phyloP scores from a whole-genome alignment of 2,888 invertebrate species.

The Caenorhabditis japonica region DNA sequence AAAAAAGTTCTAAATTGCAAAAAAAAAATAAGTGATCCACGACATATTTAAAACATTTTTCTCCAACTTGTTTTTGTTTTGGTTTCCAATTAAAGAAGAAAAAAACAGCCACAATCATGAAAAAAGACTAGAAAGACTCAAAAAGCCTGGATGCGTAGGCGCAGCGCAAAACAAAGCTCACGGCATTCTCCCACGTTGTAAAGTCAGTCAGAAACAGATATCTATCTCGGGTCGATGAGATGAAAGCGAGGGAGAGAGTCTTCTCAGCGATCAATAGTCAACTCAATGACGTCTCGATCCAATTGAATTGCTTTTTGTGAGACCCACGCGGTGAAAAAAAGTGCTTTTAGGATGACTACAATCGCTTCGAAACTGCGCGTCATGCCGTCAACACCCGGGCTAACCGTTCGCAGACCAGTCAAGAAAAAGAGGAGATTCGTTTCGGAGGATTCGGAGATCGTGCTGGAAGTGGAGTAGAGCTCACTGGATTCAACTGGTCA shows the following conservation, averaged over 20 bases:
- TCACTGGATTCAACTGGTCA: conserved; percentile 70
- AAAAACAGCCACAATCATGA: conserved; percentile 48
- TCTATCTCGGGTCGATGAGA: conserved; percentile 30
- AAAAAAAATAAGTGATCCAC: neutral
- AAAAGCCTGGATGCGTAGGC: conserved; percentile 47
- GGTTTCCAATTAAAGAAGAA: conserved; percentile 28
- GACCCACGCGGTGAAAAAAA: conserved; percentile 19
- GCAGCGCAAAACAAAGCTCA: conserved; percentile 54
- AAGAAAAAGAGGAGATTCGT: conserved; percentile 66
- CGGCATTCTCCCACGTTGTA: conserved; percentile 46
- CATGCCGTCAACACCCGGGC: conserved; percentile 51
- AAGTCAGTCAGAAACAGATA: conserved; percentile 56
- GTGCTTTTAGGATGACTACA: conserved; percentile 72
- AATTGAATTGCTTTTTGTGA: conserved; percentile 41
- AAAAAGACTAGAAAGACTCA: conserved; percentile 25
- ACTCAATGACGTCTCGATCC: conserved; percentile 44
- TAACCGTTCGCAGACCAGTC: conserved; percentile 38
- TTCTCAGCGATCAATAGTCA: conserved; percentile 51
- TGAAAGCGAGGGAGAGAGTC: conserved; percentile 16
- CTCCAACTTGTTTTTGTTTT: neutral
- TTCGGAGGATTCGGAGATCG: conserved; percentile 75
- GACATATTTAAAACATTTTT: no score
- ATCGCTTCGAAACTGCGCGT: conserved; percentile 73
- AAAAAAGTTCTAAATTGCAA: neutral
- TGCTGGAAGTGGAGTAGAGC: conserved; percentile 73